Evolutionary conservation across 1,140 invertebrate species (phyloP), one percentile per base, ranked within the genome.

Genomic region (Bemisia tabaci): DNA sequence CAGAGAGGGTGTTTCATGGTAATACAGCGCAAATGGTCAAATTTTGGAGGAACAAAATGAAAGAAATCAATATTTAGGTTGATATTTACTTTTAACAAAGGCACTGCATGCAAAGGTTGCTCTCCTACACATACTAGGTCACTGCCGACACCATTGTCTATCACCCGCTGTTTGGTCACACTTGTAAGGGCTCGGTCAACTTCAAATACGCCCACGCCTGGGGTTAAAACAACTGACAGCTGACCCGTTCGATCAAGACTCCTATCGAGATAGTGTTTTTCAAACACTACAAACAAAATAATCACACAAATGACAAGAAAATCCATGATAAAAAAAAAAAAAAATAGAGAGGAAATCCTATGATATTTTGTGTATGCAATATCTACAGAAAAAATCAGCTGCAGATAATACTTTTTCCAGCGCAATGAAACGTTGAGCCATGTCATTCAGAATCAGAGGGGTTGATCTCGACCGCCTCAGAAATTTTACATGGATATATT

Each of bases 221-320:
- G 95, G 21, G 97, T 98, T 21, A 99, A 92, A 0, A 99, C 95
- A 17, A 99, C 94, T 62, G 93, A 95, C 22, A 98, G 81, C 75
- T 99, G 97, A 9, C 97, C 97, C 12, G 96, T 98, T 62, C 97
- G 84, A 75, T 99, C 97, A 79, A 99, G 98, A 77, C 94, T 96
- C 69, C 97, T 82, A 78, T 99, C 96, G 66, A 97, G 77, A 76
- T 97, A 98, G 78, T 99, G 96, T 76, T 97, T 97, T 77, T 98
- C 96, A 80, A 98, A 99, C 0, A 97, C 92, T 94, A 75, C 66
- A 84, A 80, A 68, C 70, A 67, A 68, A 70, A 60, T 62, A 59
- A n/a, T n/a, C n/a, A 48, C 22, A 63, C 25, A 27, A 63, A 22
- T 63, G 9, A 48, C 21, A 48, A 17, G 25, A 63, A 24, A 33